Conservation (phyloP, 2,888 invertebrate species). For the Clivina fossor region DNA sequence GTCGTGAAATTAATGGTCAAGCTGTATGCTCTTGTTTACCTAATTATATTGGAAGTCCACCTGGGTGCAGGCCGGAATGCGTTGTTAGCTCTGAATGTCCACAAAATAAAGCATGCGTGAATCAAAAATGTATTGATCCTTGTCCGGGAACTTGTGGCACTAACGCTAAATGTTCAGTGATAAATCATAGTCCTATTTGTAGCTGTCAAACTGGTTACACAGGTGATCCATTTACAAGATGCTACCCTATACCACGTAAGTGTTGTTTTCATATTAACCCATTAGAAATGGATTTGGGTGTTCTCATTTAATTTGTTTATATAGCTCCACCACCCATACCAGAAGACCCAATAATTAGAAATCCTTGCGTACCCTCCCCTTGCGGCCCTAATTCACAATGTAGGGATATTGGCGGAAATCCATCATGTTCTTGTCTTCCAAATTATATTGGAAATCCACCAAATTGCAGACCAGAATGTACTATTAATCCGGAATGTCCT, state of each 20-base stretch:
- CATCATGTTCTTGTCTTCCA: slow-evolving; percentile 73
- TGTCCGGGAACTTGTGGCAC: slow-evolving; percentile 73
- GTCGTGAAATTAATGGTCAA: slow-evolving; percentile 58
- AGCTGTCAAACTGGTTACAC: slow-evolving; percentile 63
- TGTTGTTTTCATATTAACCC: too few relatives aligned
- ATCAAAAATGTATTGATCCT: slow-evolving; percentile 72
- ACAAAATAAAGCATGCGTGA: slow-evolving; percentile 68
- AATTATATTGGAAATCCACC: slow-evolving; percentile 75
- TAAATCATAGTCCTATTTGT: slow-evolving; percentile 75
- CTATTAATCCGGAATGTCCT: slow-evolving; percentile 73
- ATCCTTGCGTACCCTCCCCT: slow-evolving; percentile 76
- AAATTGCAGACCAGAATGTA: slow-evolving; percentile 78
- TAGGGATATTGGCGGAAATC: slow-evolving; percentile 65
- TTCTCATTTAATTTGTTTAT: slow-evolving; percentile 20
- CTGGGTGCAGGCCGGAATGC: slow-evolving; percentile 71
- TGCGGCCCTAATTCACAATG: slow-evolving; percentile 80
- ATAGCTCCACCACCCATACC: slow-evolving; percentile 19
- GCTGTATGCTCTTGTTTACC: slow-evolving; percentile 68
- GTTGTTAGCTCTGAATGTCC: slow-evolving; percentile 69
- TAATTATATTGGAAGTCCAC: slow-evolving; percentile 69
- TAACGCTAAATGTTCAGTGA: slow-evolving; percentile 70
- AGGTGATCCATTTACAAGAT: slow-evolving; percentile 71
- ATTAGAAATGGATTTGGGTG: too few relatives aligned
- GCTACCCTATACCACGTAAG: slow-evolving; percentile 54
- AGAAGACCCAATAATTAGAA: slow-evolving; percentile 1